These are phyloP conservation scores for Crotophaga sulcirostris DNA, from an alignment of 2,113 vertebrate genomes.

Conservation along the genomic window DNA sequence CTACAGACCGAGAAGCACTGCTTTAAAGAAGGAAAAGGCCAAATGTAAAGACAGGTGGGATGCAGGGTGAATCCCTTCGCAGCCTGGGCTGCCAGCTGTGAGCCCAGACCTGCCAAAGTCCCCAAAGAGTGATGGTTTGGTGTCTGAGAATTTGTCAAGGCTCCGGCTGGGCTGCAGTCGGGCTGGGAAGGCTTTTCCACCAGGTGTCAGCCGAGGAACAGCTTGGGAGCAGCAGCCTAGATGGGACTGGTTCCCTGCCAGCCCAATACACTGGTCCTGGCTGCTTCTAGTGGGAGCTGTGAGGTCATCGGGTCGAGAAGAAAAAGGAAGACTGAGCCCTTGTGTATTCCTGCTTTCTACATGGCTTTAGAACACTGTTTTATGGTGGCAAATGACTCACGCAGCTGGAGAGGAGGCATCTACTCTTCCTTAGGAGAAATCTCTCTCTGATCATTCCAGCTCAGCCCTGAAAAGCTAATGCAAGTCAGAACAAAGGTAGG, in stretches of 20 bases:
- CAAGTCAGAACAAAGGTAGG: conserved; percentile 19
- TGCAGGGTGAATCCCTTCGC: not conserved
- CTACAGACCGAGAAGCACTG: fast-evolving
- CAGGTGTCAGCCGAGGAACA: conserved; percentile 61
- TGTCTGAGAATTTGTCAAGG: no score
- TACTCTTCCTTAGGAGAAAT: not conserved
- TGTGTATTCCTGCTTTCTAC: not conserved
- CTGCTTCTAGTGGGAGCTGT: fast-evolving
- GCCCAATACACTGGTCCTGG: fast-evolving
- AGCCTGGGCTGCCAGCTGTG: not conserved
- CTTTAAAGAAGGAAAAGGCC: not conserved
- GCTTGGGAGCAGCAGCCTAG: not conserved
- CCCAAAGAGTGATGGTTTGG: not conserved
- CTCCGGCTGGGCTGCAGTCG: not conserved
- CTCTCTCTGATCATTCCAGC: not conserved
- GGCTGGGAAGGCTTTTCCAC: not conserved
- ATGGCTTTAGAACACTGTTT: not conserved
- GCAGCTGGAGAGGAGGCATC: not conserved
- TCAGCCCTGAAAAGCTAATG: not conserved
- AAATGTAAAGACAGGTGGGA: fast-evolving
- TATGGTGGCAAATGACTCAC: not conserved
- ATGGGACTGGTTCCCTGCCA: not conserved
- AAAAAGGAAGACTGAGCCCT: not conserved
- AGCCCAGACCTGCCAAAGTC: no score
- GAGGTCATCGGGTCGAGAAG: not conserved